Evolutionary conservation across 2,888 invertebrate species (phyloP).

Genomic region (Drosophila seclusa): DNA sequence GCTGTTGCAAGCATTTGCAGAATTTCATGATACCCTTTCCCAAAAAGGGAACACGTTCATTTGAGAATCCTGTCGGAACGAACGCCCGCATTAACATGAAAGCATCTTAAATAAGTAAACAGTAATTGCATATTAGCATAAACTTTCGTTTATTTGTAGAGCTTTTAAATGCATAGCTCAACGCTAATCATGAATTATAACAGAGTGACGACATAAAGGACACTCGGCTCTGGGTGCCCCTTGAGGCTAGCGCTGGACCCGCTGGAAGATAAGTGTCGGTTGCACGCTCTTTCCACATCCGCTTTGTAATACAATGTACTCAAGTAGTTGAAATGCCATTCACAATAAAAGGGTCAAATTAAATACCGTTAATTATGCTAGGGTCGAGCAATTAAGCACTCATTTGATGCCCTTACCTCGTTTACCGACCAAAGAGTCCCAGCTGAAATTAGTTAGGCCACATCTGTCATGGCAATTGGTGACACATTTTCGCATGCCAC

Average conservation of each 20-base stretch:
- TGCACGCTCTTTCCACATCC: conserved; percentile 2
- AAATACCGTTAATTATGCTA: conserved; percentile 63
- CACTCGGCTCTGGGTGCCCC: not conserved
- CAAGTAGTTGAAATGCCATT: conserved; percentile 5
- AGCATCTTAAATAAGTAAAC: conserved; percentile 21
- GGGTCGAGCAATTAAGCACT: conserved; percentile 61
- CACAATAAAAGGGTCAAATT: conserved; percentile 51
- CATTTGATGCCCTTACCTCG: conserved; percentile 54
- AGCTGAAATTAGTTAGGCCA: conserved; percentile 27
- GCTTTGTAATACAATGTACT: conserved; percentile 6
- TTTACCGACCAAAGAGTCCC: conserved; percentile 29
- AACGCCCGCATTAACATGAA: not conserved
- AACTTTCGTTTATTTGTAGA: conserved; percentile 23
- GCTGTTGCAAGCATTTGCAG: not conserved
- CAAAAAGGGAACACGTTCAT: not conserved
- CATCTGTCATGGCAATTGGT: conserved; percentile 1
- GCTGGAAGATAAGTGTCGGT: not conserved
- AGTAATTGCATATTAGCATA: conserved; percentile 54
- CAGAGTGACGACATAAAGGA: conserved; percentile 13
- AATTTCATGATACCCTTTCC: not conserved
- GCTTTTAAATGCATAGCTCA: conserved; percentile 16
- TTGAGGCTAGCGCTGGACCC: not conserved
- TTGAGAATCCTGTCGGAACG: not conserved
- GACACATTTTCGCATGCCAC: conserved; percentile 42
- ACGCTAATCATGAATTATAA: conserved; percentile 44